Evolutionary conservation across 2,797 vertebrate species (phyloP), one percentile per base, ranked within the genome.

Genomic region (Cossypha caffra): DNA sequence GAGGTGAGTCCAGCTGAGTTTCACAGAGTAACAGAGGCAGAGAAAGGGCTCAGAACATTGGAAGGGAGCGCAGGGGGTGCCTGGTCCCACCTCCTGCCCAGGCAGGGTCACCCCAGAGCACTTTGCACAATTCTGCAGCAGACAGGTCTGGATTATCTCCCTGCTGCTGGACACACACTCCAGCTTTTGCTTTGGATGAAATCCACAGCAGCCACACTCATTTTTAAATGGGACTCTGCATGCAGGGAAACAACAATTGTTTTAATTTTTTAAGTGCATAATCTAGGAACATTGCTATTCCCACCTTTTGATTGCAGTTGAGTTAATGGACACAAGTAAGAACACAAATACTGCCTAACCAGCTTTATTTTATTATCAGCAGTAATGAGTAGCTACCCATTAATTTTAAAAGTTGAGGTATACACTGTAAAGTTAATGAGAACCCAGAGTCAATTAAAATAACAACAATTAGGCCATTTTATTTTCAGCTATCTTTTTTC

Each of bases 401-500:
- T 93, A 69, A 47, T 82, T 94, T 93, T 48, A 84, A 61, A 88
- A 72, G 38, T 40, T 10, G 1, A 84, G 31, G 37, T 73, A 93
- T 48, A 66, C 38, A 79, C 47, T 59, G 43, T 92, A 66, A 93
- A 93, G 86, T 93, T 92, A 93, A 45, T 83, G 89, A 76, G 85
- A 96, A 75, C 38, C 16, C 67, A 80, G 74, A 73, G 80, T 96
- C 93, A 94, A 85, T 94, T 96, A 93, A 97, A 95, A 85, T 64
- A 84, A 93, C 51, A 73, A 84, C 63, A 89, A 33, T 73, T 72
- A 87, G 68, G 72, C 25, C 61, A 90, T 72, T 97, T 93, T 90
- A 91, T 91, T 75, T 90, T 91, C 68, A 61, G 48, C 57, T 90
- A 67, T 64, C 63, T 89, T 93, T 95, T 92, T 81, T 81, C 88